Percentiles rank a stretch among this genome's conserved stretches.
phyloP scores from a whole-genome alignment of 2,113 vertebrate species.

The Corythornis madagascariensis region DNA sequence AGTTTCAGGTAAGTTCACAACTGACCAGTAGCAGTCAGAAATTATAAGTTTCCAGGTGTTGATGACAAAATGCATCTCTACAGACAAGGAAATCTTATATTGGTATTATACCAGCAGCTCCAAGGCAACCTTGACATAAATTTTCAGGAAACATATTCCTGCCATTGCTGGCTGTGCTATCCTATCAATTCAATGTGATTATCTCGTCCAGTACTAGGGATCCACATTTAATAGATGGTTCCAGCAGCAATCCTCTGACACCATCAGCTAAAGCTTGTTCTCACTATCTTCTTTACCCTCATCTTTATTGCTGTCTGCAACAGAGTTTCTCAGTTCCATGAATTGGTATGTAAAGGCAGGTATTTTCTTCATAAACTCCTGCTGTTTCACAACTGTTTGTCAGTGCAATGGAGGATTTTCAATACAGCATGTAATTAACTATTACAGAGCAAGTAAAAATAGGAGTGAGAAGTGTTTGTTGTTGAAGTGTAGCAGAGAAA shows the following conservation, averaged over 20 bases:
- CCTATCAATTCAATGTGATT: slow-evolving; percentile 58
- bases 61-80: neutral
- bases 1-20: neutral
- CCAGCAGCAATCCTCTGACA: slow-evolving; percentile 53
- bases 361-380: slow-evolving; percentile 40
- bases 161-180: slow-evolving; percentile 18
- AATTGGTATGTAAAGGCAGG: slow-evolving; percentile 12
- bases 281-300: slow-evolving; percentile 41
- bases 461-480: neutral
- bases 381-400: slow-evolving; percentile 32
- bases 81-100: neutral
- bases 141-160: slow-evolving; percentile 48
- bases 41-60: neutral
- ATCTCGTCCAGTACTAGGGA: slow-evolving; percentile 24
- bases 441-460: slow-evolving; percentile 29
- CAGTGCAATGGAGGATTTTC: slow-evolving; percentile 2
- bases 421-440: neutral
- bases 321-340: slow-evolving; percentile 23
- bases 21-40: neutral
- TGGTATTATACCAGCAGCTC: neutral
- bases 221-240: slow-evolving; percentile 61
- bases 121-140: slow-evolving; percentile 51
- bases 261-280: slow-evolving; percentile 43
- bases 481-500: slow-evolving; percentile 20
- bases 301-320: slow-evolving; percentile 37